These are phyloP conservation scores for Euthynnus affinis DNA, from an alignment of 2,797 vertebrate genomes.

Conservation along the genomic window DNA sequence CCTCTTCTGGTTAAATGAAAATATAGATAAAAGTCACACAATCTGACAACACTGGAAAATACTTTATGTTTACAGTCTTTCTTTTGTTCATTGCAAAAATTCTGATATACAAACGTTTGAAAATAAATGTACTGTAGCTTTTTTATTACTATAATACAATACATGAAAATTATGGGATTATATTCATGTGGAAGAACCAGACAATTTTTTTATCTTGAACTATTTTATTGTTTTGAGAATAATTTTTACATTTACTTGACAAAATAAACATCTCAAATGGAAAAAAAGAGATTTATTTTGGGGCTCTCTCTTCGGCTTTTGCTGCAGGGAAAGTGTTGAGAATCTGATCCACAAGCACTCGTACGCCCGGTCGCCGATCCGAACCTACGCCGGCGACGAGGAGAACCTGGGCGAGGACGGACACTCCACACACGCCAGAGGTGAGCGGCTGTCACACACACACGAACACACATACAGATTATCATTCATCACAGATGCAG, in stretches of 20 bases:
- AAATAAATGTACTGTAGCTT: too few relatives aligned
- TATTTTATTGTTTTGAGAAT: too few relatives aligned
- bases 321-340: conserved; percentile 97
- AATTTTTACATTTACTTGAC: not conserved
- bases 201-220: not conserved
- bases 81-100: not conserved
- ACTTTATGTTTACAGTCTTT: not conserved
- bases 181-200: too few relatives aligned
- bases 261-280: not conserved
- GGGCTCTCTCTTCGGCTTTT: conserved; percentile 81
- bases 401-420: conserved; percentile 92
- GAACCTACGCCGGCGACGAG: conserved; percentile 95
- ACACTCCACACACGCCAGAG: conserved; percentile 89
- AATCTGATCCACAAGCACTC: conserved; percentile 99
- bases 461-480: rapidly evolving
- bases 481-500: not conserved
- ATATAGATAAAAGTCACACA: not conserved
- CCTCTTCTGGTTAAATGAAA: not conserved
- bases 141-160: too few relatives aligned
- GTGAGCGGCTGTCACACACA: conserved; percentile 77
- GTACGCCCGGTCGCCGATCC: conserved; percentile 96
- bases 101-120: too few relatives aligned
- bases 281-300: conserved; percentile 82
- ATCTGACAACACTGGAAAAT: not conserved
- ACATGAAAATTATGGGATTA: too few relatives aligned